These are phyloP conservation scores for Dasypogon diadema DNA, from an alignment of 2,888 invertebrate species.

Conservation along the genomic window DNA sequence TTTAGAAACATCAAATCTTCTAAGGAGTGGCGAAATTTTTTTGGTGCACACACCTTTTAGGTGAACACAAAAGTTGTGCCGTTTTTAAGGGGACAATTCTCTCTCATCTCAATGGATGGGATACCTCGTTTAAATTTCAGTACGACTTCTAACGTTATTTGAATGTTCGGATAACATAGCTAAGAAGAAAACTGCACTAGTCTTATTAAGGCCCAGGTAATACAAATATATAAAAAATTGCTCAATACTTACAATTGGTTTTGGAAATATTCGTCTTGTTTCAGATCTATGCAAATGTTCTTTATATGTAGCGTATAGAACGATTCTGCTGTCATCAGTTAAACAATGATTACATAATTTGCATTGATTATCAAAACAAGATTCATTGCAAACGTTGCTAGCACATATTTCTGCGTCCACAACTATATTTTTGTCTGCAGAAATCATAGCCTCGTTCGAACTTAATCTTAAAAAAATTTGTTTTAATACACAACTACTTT, in stretches of 20 bases:
- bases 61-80: too few relatives aligned
- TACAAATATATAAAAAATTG: too few relatives aligned
- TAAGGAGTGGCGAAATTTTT: too few relatives aligned
- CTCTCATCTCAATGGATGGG: too few relatives aligned
- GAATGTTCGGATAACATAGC: too few relatives aligned
- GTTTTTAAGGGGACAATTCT: too few relatives aligned
- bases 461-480: background rate
- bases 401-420: conserved; percentile 80
- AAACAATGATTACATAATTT: conserved; percentile 85
- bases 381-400: conserved; percentile 70
- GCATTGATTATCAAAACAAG: conserved; percentile 78
- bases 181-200: too few relatives aligned
- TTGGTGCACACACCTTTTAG: too few relatives aligned
- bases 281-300: conserved; percentile 86
- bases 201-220: too few relatives aligned
- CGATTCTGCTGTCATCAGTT: conserved; percentile 71
- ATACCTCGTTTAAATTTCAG: too few relatives aligned
- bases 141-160: too few relatives aligned
- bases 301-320: conserved; percentile 77
- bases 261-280: conserved; percentile 86
- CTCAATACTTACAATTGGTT: conserved; percentile 72
- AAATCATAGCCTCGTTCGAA: conserved; percentile 75
- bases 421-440: conserved; percentile 83
- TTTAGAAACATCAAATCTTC: too few relatives aligned
- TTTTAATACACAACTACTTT: background rate